These are phyloP conservation scores for Allobates femoralis DNA, from an alignment of 2,797 vertebrate species.

Conservation along the genomic window DNA sequence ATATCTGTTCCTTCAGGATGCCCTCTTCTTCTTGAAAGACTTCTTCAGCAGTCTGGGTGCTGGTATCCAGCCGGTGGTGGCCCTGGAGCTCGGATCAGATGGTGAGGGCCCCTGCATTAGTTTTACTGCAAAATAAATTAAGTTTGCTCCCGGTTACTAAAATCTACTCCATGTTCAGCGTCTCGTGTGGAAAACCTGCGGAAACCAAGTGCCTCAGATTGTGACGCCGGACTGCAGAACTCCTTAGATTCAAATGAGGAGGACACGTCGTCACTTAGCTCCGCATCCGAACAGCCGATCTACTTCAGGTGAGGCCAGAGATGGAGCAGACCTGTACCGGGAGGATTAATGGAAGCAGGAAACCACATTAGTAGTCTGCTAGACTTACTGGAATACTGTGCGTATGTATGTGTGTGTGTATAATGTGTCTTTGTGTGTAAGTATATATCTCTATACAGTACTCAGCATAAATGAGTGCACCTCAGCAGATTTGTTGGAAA, in stretches of 20 bases:
- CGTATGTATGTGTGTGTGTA: no score
- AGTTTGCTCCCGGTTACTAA: neutral
- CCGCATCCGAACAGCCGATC: slow-evolving; percentile 87
- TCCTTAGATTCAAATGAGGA: slow-evolving; percentile 79
- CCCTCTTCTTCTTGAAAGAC: slow-evolving; percentile 91
- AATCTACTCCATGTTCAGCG: neutral
- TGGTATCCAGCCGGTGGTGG: slow-evolving; percentile 83
- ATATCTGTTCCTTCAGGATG: slow-evolving; percentile 76
- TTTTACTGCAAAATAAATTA: neutral
- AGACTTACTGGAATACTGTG: no score
- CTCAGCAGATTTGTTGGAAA: no score
- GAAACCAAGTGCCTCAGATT: slow-evolving; percentile 64
- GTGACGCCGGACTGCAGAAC: slow-evolving; percentile 74
- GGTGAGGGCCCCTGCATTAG: slow-evolving; percentile 71
- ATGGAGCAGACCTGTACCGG: no score
- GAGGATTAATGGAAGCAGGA: no score
- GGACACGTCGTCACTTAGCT: slow-evolving; percentile 77
- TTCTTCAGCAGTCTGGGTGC: slow-evolving; percentile 88
- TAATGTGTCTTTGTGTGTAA: no score
- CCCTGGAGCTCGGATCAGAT: slow-evolving; percentile 80
- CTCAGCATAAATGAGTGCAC: no score
- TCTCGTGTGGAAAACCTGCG: slow-evolving; percentile 53
- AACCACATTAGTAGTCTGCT: no score
- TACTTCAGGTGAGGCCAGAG: slow-evolving; percentile 84
- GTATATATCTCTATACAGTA: no score